Percentiles rank a stretch among this genome's conserved stretches.
These are phyloP conservation scores for Procambarus clarkii DNA, from an alignment of 1,140 invertebrate species.

Conservation along the genomic window DNA sequence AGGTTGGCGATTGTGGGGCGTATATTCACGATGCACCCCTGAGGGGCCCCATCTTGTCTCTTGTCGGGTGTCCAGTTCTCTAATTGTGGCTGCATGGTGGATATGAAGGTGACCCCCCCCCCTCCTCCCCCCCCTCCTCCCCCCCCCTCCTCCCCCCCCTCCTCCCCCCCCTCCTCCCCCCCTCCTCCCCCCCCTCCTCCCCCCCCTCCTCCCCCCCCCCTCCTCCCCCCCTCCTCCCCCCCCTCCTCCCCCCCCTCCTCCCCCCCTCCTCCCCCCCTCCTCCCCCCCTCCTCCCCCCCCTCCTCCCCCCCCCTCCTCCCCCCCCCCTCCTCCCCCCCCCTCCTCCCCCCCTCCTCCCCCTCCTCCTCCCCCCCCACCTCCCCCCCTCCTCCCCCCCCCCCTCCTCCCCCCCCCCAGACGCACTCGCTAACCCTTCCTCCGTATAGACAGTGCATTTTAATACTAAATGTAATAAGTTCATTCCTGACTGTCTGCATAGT, in stretches of 20 bases:
- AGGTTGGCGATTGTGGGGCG: no score
- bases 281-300: constrained; percentile 7
- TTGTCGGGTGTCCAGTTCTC: neutral
- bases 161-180: constrained; percentile 7
- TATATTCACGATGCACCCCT: neutral
- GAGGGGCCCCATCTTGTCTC: neutral
- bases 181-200: constrained; percentile 7
- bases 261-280: no score
- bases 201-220: constrained; percentile 7
- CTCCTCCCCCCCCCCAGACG: no score
- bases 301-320: constrained; percentile 7
- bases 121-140: neutral
- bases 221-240: constrained; percentile 7
- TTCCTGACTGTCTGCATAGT: no score
- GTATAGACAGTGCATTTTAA: no score
- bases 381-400: neutral
- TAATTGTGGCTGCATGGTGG: neutral
- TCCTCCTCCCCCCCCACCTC: neutral
- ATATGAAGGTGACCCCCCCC: neutral
- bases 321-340: constrained; percentile 7
- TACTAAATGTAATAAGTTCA: no score
- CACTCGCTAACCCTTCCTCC: no score
- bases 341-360: constrained; percentile 7
- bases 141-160: no score
- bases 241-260: constrained; percentile 1